A percentile compares a stretch with the other conserved stretches of the same genome.
phyloP scores from a whole-genome alignment of 30 jellyfish, hydroid and myxozoan species.

The Cassiopea xamachana region DNA sequence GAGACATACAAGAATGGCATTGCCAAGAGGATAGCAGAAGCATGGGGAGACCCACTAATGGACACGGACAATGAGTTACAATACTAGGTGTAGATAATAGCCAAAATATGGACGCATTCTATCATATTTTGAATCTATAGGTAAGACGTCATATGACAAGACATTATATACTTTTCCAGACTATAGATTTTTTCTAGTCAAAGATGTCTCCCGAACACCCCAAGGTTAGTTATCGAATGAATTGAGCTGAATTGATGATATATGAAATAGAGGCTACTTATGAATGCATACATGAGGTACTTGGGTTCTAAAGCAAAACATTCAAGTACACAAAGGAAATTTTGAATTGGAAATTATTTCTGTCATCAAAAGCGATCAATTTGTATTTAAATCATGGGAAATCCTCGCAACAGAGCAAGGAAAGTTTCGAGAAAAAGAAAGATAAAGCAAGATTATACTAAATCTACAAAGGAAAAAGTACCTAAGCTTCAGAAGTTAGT shows the following conservation, averaged over 20 bases:
- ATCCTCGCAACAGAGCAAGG: neutral
- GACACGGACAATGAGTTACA: no score
- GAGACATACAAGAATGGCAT: no score
- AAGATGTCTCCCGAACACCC: no score
- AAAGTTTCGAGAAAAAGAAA: slow-evolving; percentile 2
- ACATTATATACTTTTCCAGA: neutral
- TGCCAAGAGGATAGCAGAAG: no score
- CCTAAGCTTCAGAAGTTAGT: neutral
- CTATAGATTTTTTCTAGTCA: neutral
- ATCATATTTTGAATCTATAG: no score
- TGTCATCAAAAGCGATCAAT: neutral
- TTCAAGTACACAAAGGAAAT: neutral
- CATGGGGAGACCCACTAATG: no score
- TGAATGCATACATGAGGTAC: neutral
- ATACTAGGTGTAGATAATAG: no score
- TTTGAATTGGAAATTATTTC: neutral
- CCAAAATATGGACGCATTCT: no score
- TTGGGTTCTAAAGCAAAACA: no score
- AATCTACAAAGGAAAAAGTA: neutral
- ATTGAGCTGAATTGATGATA: no score
- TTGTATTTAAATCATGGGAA: neutral
- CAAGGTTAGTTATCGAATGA: no score
- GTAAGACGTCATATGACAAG: no score
- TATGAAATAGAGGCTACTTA: neutral
- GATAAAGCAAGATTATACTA: neutral